Evolutionary conservation across 1,140 invertebrate species (phyloP).

Genomic region (Scaptomyza pallida): DNA sequence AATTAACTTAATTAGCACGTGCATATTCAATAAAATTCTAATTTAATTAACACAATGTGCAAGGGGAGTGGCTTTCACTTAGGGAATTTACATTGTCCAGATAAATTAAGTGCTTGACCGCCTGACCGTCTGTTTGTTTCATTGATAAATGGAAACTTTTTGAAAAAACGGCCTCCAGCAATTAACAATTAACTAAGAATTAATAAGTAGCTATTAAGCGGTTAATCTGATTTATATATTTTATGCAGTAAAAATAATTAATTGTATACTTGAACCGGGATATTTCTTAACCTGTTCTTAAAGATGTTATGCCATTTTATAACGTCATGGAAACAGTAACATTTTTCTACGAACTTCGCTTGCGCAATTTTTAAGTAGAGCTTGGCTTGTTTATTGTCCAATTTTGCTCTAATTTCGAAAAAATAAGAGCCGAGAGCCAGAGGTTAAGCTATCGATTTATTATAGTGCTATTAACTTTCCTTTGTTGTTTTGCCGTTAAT

Average conservation of each 20-base stretch:
- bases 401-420: background rate
- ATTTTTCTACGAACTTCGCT: background rate
- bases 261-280: slow-evolving; percentile 39
- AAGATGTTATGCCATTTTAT: slow-evolving; percentile 13
- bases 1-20: slow-evolving; percentile 63
- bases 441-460: too few species aligned
- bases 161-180: slow-evolving; percentile 40
- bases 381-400: background rate
- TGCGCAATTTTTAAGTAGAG: background rate
- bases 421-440: too few species aligned
- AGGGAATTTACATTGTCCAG: slow-evolving; percentile 2
- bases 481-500: too few species aligned
- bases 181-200: background rate
- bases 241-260: slow-evolving; percentile 11
- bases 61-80: slow-evolving; percentile 21
- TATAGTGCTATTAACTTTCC: too few species aligned
- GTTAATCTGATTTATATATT: slow-evolving; percentile 13
- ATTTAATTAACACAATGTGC: slow-evolving; percentile 49
- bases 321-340: slow-evolving; percentile 19
- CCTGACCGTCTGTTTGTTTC: slow-evolving; percentile 36
- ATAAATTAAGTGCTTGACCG: background rate
- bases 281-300: slow-evolving; percentile 8
- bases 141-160: slow-evolving; percentile 71
- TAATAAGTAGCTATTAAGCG: slow-evolving; percentile 37
- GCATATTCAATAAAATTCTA: slow-evolving; percentile 43